phyloP scores from a whole-genome alignment of 2,797 vertebrate species.

The Acomys russatus region DNA sequence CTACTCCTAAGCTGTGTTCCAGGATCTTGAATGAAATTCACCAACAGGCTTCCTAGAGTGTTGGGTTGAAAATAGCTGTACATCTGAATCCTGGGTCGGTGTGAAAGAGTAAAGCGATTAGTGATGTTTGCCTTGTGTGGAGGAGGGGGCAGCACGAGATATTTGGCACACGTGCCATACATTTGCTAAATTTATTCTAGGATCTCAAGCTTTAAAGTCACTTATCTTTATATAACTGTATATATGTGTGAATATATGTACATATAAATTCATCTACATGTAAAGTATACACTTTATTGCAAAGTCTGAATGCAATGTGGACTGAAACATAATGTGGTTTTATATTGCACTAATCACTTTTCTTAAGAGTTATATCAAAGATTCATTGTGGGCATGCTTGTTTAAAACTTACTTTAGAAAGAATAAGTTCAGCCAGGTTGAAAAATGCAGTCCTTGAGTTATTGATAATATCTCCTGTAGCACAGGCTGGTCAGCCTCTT shows the following conservation, averaged over 20 bases:
- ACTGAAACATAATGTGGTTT: conserved; percentile 54
- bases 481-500: background rate
- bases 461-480: conserved; percentile 35
- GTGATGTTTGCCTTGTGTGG: background rate
- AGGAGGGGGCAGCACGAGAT: background rate
- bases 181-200: conserved; percentile 16
- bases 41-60: background rate
- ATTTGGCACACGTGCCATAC: background rate
- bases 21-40: conserved; percentile 7
- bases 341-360: conserved; percentile 53
- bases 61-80: background rate
- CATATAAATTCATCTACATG: background rate
- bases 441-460: conserved; percentile 27
- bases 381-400: background rate
- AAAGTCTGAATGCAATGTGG: conserved; percentile 21
- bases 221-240: background rate
- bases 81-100: background rate
- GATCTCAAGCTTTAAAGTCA: conserved; percentile 25
- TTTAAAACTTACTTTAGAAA: conserved; percentile 58
- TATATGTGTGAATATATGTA: background rate
- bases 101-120: background rate
- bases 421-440: conserved; percentile 45
- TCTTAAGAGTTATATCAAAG: conserved; percentile 15
- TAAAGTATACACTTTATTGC: conserved; percentile 27
- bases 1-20: background rate